These are phyloP conservation scores for Allacma fusca DNA, from an alignment of 2,888 invertebrate genomes.

Conservation along the genomic window DNA sequence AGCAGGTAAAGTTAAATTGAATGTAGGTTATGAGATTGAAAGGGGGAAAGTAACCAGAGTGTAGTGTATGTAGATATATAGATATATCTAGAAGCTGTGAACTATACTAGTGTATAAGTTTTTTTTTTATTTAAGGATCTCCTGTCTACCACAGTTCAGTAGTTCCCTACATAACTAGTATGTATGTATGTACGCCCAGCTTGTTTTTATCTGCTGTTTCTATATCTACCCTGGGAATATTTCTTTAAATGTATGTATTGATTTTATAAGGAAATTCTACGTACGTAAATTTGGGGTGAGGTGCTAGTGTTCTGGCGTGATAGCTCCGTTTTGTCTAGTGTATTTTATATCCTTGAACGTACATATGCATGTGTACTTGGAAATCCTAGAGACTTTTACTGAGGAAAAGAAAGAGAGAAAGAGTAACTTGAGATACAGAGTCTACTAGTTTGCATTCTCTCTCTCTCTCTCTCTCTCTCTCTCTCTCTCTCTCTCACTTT, in stretches of 20 bases:
- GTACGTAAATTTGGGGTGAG: too few species aligned
- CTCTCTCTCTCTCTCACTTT: background rate
- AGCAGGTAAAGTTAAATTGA: conserved; percentile 30
- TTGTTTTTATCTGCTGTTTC: too few species aligned
- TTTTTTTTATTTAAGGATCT: background rate
- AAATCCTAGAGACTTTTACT: background rate
- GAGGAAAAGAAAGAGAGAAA: background rate
- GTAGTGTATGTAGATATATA: background rate
- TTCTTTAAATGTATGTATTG: too few species aligned
- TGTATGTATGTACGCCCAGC: too few species aligned
- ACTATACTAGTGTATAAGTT: background rate
- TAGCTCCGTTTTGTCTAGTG: too few species aligned
- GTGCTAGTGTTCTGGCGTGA: too few species aligned
- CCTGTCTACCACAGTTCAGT: background rate
- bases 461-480: background rate
- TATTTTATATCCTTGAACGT: background rate
- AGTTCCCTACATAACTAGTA: too few species aligned
- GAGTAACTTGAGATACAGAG: background rate
- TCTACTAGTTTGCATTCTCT: background rate
- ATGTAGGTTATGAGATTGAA: conserved; percentile 29
- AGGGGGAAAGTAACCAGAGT: background rate
- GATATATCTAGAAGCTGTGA: background rate
- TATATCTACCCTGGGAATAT: too few species aligned
- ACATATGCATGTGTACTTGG: background rate
- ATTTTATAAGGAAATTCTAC: too few species aligned